These are phyloP conservation scores for Platysteira castanea DNA, from an alignment of 2,113 vertebrate genomes.

Conservation along the genomic window DNA sequence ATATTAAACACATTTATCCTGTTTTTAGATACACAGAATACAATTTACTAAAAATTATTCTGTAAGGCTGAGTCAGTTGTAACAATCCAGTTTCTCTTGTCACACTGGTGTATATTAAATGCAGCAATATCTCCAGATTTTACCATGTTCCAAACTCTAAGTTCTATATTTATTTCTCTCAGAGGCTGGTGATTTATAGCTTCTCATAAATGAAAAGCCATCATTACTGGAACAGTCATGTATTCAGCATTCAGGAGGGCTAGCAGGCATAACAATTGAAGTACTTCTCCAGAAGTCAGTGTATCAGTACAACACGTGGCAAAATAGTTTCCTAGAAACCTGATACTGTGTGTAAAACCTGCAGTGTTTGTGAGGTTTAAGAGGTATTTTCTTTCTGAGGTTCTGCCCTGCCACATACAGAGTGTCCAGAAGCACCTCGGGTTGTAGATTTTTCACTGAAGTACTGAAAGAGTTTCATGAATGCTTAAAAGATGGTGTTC, in stretches of 20 bases:
- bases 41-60: background rate
- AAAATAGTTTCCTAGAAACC: slow-evolving; percentile 16
- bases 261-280: background rate
- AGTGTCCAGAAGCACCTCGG: background rate
- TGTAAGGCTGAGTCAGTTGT: background rate
- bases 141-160: background rate
- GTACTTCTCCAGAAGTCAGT: background rate
- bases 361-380: background rate
- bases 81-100: background rate
- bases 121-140: background rate
- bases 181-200: background rate
- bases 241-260: background rate
- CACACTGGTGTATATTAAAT: background rate
- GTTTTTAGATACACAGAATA: background rate
- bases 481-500: background rate
- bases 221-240: background rate
- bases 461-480: background rate
- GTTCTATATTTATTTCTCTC: background rate
- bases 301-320: background rate
- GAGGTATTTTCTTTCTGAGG: background rate
- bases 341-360: slow-evolving; percentile 5
- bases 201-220: background rate
- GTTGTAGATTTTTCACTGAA: background rate
- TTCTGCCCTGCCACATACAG: background rate
- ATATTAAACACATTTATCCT: background rate